Evolutionary conservation across 2,113 vertebrate species (phyloP), one percentile per base, ranked within the genome.

Genomic region (Gobio gobio): DNA sequence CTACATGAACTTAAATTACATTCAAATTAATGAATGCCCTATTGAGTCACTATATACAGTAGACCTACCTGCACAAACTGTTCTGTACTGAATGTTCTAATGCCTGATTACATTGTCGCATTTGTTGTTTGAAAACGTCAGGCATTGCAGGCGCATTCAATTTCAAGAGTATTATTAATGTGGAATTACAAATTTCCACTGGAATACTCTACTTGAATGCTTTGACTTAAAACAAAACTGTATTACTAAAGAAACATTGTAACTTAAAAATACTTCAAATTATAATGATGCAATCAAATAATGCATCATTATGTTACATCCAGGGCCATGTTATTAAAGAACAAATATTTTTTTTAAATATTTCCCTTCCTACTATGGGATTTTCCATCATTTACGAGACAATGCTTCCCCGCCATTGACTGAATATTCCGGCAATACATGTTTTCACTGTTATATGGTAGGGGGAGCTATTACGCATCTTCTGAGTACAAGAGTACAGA

Each of bases 121-220:
- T 56, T 22, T 70, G 29, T 61, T n/a, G 63, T 72, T 56, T 72
- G 22, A 82, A 82, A 82, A 72, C 80, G 29, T 72, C 49, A n/a
- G 80, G 29, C 80, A 2, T 56, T 68, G 33, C 33, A 29, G 66
- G 16, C 2, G 0, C n/a, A 72, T 24, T 72, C 33, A 16, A 3
- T 86, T 74, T 10, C 33, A 66, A 51, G 49, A 16, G 49, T n/a
- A 59, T 61, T 61, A 61, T 61, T 61, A 10, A 59, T 59, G 58
- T 59, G 58, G 9, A 59, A 59, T 24, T n/a, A n/a, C 0, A 59
- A 0, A 59, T n/a, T 59, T n/a, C 58, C 24, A 63, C 12, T 2
- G 26, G 10, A 26, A 5, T 63, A 63, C 59, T 63, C n/a, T 12
- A 14, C 24, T 63, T 63, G 24, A 29, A 29, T 20, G 51, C 5